Base-by-base conservation (phyloP, 1,140 invertebrate genomes). In the Anthonomus grandis region DNA sequence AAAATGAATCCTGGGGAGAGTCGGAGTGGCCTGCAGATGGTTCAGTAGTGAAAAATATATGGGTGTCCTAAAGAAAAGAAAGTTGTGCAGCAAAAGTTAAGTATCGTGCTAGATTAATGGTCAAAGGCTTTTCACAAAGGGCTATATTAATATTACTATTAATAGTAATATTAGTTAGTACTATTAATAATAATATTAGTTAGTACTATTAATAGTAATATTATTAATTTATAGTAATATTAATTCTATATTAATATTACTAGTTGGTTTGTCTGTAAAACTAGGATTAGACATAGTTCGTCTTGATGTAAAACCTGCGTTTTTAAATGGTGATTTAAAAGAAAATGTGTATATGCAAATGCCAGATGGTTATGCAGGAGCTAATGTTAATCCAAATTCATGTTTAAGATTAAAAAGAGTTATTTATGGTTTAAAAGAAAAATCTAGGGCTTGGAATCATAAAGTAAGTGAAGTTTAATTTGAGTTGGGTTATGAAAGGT, bases 291-390 rank as follows among this genome's bases (percentile, higher is more conserved):
- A 52, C 18, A 58, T 69, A 1, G 39, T 21, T 2, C 65, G 70
- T 47, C 57, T 70, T n/a, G 72, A 72, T 63, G 66, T 74, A 5
- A 60, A 55, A 12, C 74, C 72, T 18, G 71, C 68, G 1, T 75
- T 68, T 59, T 57, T 75, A n/a, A 66, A 75, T 53, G 66, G 69
- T 12, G 36, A 60, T 10, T 53, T 75, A 34, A 46, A 64, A 21
- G 67, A 73, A 64, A 58, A 56, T 47, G 57, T 74, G 9, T 72
- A 64, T 42, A 67, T 69, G 68, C 57, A 63, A 34, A 64, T 66
- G 57, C 57, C 68, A 45, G 57, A 64, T 48, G 59, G 55, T 58
- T 56, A 31, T 31, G 6, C 6, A 8, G 6, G 6, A n/a, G n/a
- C 6, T 31, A 31, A 6, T 8, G 27, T 12, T 52, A 39, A 65